phyloP scores from a whole-genome alignment of 1,140 invertebrate species.

The Penaeus japonicus region DNA sequence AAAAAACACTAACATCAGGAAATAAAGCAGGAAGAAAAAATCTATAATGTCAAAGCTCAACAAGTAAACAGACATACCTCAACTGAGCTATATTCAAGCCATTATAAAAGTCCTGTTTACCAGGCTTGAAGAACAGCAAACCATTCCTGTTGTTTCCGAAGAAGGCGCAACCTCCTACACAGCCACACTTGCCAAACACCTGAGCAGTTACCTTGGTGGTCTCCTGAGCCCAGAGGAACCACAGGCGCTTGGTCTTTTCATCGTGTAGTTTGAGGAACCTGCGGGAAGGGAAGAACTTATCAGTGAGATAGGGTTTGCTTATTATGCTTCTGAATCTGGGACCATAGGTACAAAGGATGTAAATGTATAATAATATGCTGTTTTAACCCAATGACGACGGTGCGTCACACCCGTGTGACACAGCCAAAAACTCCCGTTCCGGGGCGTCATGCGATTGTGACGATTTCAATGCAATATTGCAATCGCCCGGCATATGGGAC shows the following conservation, averaged over 20 bases:
- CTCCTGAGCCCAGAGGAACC: slow-evolving; percentile 89
- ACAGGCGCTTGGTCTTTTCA: slow-evolving; percentile 83
- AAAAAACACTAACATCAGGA: not conserved
- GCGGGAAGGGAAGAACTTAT: not conserved
- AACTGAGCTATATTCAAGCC: slow-evolving; percentile 83
- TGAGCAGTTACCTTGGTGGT: slow-evolving; percentile 65
- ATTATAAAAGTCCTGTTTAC: slow-evolving; percentile 78
- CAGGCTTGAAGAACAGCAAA: slow-evolving; percentile 85
- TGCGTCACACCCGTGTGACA: too few relatives aligned
- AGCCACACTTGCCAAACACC: slow-evolving; percentile 84
- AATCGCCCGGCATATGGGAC: too few relatives aligned
- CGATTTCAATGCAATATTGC: too few relatives aligned
- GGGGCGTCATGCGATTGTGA: too few relatives aligned
- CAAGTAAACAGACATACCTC: slow-evolving; percentile 65
- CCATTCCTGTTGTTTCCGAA: slow-evolving; percentile 92
- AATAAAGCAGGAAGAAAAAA: slow-evolving; percentile 56
- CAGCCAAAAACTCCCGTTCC: too few relatives aligned
- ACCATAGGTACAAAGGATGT: too few relatives aligned
- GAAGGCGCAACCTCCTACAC: slow-evolving; percentile 92
- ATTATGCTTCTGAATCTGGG: too few relatives aligned
- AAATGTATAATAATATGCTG: too few relatives aligned
- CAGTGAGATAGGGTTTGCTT: slow-evolving; percentile 61
- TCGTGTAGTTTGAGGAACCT: slow-evolving; percentile 90
- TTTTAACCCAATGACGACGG: not conserved
- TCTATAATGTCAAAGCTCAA: not conserved